Evolutionary conservation across 2,797 vertebrate genomes (phyloP), one percentile per base, ranked within the genome.

Genomic region (Prunella strophiata): DNA sequence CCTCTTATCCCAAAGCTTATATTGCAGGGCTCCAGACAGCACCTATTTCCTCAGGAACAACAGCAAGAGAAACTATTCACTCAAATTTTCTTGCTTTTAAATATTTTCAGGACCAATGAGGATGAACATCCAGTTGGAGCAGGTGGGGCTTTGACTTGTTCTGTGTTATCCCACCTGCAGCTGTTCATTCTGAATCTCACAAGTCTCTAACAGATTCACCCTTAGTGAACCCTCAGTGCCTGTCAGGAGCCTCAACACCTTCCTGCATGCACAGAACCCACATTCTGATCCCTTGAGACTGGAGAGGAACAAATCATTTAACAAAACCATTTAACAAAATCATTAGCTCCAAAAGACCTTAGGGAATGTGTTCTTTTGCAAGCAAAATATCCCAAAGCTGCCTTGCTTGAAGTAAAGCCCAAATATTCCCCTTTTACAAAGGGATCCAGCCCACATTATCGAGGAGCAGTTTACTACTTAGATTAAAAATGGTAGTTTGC

Each of bases 191-290:
- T 74, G 38, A 15, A 51, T 13, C 30, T 51, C 52, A 42, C 8
- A 40, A 50, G 29, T 16, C 42, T 32, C 1, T 0, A 3, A 32
- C 0, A 42, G 42, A 47, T 47, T 36, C 36, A 18, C 3, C 5
- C 25, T 73, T 11, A 23, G 11, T 36, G 36, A n/a, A 5, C 3
- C 9, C n/a, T 51, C 63, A 8, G 6, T 22, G 40, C 38, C 47
- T 43, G 19, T 15, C 23, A 65, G 29, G 29, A 81, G 70, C 25
- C 30, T 34, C 50, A 23, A 20, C 34, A 14, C 50, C 34, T 57
- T 50, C 12, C 75, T 90, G 42, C 14, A 6, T 8, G 34, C 30
- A 50, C 48, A 58, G 27, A 72, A 76, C 23, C 13, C 58, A 43
- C 25, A 3, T 55, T 76, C 59, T 79, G 26, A 29, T 67, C 36